Evolutionary conservation across 2,888 invertebrate species (phyloP).

Genomic region (Lasioglossum morio): DNA sequence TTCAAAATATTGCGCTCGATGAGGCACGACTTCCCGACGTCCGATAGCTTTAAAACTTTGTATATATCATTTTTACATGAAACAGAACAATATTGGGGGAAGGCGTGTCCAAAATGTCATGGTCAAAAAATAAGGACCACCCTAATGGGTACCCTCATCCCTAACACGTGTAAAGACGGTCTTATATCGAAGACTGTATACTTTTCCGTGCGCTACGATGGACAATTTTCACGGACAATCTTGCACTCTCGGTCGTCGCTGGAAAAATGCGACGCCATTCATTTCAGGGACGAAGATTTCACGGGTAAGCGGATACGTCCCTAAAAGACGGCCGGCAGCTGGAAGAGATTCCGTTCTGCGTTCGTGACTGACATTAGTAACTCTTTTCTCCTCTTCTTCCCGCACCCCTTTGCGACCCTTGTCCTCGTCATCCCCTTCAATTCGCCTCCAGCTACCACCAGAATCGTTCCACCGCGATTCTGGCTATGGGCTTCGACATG

Average conservation of each 20-base stretch:
- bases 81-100: too few species aligned
- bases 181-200: too few species aligned
- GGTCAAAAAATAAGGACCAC: too few species aligned
- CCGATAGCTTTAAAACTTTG: too few species aligned
- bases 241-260: conserved; percentile 1
- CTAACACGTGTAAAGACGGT: too few species aligned
- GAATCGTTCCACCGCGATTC: conserved; percentile 28
- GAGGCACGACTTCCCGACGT: too few species aligned
- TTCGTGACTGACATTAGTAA: conserved; percentile 75
- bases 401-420: conserved; percentile 33
- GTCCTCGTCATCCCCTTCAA: conserved; percentile 28
- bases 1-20: too few species aligned
- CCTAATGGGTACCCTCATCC: too few species aligned
- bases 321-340: conserved; percentile 65
- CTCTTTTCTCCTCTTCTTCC: conserved; percentile 59
- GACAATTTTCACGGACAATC: background rate
- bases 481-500: background rate
- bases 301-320: conserved; percentile 57
- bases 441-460: conserved; percentile 5
- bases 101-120: too few species aligned
- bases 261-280: conserved; percentile 68
- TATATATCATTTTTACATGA: too few species aligned
- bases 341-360: conserved; percentile 66
- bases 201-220: too few species aligned
- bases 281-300: conserved; percentile 67